A percentile compares a stretch with the other conserved stretches of the same genome.
Evolutionary conservation across 1,140 invertebrate species (phyloP).

Genomic region (Stegodyphus mimosarum): DNA sequence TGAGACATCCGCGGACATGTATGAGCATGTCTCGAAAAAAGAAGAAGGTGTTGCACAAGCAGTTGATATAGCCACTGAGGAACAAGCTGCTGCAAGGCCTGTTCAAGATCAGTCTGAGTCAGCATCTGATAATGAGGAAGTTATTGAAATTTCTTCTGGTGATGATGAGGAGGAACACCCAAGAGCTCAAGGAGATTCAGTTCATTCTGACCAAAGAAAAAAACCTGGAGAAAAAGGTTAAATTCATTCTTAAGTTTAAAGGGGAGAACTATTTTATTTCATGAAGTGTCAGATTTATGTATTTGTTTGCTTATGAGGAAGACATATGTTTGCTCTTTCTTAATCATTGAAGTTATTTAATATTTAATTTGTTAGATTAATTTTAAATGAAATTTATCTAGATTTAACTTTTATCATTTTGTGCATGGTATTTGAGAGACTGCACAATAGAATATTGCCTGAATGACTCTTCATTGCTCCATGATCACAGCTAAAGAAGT

Average conservation of each 20-base stretch:
- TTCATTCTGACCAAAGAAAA: neutral
- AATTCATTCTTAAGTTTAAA: neutral
- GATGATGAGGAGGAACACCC: conserved; percentile 17
- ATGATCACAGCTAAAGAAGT: too few species aligned
- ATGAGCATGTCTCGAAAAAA: conserved; percentile 86
- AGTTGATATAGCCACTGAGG: conserved; percentile 75
- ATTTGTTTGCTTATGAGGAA: too few species aligned
- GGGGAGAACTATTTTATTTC: too few species aligned
- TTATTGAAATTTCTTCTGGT: conserved; percentile 44
- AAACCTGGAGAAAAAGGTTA: conserved; percentile 17
- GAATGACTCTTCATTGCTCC: too few species aligned
- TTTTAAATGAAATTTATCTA: too few species aligned
- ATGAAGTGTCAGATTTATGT: too few species aligned
- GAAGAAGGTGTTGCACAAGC: conserved; percentile 73
- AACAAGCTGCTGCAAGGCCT: conserved; percentile 83
- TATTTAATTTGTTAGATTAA: too few species aligned
- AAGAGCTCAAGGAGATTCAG: conserved; percentile 14
- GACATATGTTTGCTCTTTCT: too few species aligned
- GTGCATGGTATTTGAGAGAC: too few species aligned
- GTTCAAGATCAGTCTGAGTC: conserved; percentile 68
- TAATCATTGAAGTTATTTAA: too few species aligned
- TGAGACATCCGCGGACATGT: conserved; percentile 73
- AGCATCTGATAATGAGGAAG: conserved; percentile 44
- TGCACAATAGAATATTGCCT: too few species aligned
- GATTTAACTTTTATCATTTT: too few species aligned